Conservation (phyloP, 2,797 vertebrate species). For the Pseudochirops corinnae region DNA sequence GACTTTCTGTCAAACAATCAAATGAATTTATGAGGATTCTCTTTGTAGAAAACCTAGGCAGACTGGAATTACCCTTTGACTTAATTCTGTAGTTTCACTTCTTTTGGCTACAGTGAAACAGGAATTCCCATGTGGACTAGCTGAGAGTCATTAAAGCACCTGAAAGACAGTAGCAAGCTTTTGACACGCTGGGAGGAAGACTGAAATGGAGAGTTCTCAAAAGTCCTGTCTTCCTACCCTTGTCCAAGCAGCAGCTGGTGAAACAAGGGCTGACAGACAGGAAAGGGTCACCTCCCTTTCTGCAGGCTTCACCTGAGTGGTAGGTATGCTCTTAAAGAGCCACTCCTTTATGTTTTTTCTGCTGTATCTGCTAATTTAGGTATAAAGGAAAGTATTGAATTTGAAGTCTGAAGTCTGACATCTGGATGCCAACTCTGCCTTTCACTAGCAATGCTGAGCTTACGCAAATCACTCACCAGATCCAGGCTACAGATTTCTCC, state of each 20-base stretch:
- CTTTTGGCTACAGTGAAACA: slow-evolving; percentile 34
- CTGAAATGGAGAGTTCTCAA: neutral
- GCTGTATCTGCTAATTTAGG: neutral
- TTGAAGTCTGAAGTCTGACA: neutral
- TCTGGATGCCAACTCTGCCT: neutral
- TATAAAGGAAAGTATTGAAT: neutral
- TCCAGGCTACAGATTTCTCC: neutral
- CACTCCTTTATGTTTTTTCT: neutral
- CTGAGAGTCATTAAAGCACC: slow-evolving; percentile 15
- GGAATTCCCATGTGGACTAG: neutral
- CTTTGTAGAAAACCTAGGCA: neutral
- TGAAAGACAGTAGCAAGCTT: neutral
- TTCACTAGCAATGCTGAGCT: neutral
- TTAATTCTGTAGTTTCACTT: slow-evolving; percentile 64
- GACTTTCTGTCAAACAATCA: neutral
- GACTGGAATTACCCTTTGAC: neutral
- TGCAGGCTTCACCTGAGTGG: neutral
- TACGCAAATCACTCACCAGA: neutral
- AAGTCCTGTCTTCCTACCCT: slow-evolving; percentile 29
- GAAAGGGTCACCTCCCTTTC: neutral
- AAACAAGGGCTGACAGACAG: neutral
- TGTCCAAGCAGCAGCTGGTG: neutral
- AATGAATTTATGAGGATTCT: neutral
- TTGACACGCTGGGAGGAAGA: neutral
- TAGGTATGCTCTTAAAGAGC: neutral